Conservation (phyloP, 2,888 invertebrate species). For the Megamerina dolium region DNA sequence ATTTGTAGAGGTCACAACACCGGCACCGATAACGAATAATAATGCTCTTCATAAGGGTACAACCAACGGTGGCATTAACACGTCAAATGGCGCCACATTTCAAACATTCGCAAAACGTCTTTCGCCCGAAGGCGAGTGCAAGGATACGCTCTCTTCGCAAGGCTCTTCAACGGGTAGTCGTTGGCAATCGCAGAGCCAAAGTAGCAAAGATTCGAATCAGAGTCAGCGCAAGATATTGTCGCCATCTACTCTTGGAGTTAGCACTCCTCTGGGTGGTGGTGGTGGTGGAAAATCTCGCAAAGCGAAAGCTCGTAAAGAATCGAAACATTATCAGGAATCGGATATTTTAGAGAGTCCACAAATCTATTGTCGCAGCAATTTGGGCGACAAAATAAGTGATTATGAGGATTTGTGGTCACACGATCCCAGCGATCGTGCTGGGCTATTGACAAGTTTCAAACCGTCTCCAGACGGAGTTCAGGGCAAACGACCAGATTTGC, state of each 20-base stretch:
- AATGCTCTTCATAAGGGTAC: conserved; percentile 33
- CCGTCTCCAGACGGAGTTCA: conserved; percentile 38
- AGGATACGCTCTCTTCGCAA: conserved; percentile 60
- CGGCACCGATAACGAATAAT: conserved; percentile 34
- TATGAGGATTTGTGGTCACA: conserved; percentile 92
- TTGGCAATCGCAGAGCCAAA: conserved; percentile 40
- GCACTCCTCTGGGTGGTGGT: conserved; percentile 41
- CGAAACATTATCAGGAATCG: conserved; percentile 72
- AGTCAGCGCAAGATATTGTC: conserved; percentile 50
- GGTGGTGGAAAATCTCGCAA: conserved; percentile 47
- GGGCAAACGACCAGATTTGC: conserved; percentile 53
- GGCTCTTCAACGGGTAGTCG: conserved; percentile 51
- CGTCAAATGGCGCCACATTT: conserved; percentile 40
- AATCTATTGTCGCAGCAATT: conserved; percentile 76
- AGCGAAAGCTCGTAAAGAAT: conserved; percentile 55
- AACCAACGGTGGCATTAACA: conserved; percentile 32
- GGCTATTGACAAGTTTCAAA: conserved; percentile 50
- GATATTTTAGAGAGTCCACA: conserved; percentile 79
- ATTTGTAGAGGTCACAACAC: conserved; percentile 47
- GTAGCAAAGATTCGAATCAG: conserved; percentile 56
- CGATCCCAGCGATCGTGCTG: conserved; percentile 55
- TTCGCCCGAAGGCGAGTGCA: conserved; percentile 61
- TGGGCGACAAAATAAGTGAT: conserved; percentile 89
- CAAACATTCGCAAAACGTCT: conserved; percentile 65
- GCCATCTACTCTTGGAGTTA: conserved; percentile 45